Evolutionary conservation across 2,113 vertebrate genomes (phyloP).

Genomic region (Alaudala cheleensis): DNA sequence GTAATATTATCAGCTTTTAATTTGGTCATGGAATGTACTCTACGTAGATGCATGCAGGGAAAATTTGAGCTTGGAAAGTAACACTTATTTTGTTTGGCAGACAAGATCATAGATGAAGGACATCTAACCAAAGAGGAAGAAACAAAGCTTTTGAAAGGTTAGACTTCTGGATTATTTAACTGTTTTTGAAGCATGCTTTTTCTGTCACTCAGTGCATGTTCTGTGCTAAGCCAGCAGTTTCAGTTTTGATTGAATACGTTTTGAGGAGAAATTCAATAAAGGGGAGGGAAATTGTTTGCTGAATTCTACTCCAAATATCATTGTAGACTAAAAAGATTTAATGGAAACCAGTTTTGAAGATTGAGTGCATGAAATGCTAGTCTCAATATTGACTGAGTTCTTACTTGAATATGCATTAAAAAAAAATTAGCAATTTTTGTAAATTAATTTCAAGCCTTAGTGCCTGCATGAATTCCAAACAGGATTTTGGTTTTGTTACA

Average conservation of each 20-base stretch:
- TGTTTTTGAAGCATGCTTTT: constrained; percentile 48
- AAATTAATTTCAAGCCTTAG: not conserved
- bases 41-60: constrained; percentile 61
- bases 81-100: constrained; percentile 83
- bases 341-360: not conserved
- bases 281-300: not conserved
- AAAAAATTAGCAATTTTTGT: not conserved
- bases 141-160: constrained; percentile 84
- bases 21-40: constrained; percentile 85
- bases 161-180: constrained; percentile 61
- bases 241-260: not conserved
- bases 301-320: not conserved
- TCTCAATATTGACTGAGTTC: not conserved
- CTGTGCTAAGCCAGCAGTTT: not conserved
- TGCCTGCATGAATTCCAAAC: not conserved
- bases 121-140: constrained; percentile 84
- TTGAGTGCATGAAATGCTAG: not conserved
- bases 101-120: constrained; percentile 84
- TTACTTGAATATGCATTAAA: not conserved
- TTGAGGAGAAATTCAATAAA: not conserved
- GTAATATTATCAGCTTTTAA: constrained; percentile 78
- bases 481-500: not conserved
- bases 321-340: not conserved
- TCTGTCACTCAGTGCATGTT: constrained; percentile 29
- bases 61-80: constrained; percentile 73